Evolutionary conservation across 2,113 vertebrate genomes (phyloP).

Genomic region (Forbesichthys agassizii): DNA sequence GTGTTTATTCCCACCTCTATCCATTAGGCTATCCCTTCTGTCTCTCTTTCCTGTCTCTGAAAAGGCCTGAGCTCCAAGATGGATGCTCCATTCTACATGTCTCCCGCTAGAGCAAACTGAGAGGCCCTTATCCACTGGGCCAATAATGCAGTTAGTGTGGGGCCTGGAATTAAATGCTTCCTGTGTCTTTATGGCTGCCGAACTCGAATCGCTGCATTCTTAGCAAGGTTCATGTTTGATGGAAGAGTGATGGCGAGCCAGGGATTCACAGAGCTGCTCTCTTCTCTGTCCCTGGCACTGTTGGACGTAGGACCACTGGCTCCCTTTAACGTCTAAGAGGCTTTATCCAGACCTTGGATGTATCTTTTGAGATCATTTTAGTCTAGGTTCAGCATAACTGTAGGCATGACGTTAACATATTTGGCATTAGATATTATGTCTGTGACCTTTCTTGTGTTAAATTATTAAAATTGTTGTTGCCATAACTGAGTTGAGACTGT

Average conservation of each 20-base stretch:
- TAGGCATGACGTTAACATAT: not conserved
- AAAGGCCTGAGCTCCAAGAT: slow-evolving; percentile 44
- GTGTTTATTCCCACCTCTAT: slow-evolving; percentile 31
- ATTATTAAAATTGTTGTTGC: not conserved
- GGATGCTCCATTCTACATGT: slow-evolving; percentile 57
- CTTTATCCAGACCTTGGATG: not conserved
- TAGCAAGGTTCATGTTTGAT: slow-evolving; percentile 74
- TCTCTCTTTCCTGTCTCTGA: slow-evolving; percentile 59
- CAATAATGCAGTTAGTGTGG: slow-evolving; percentile 74
- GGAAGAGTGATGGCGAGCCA: slow-evolving; percentile 60
- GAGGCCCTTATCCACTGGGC: slow-evolving; percentile 66
- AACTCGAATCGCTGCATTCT: slow-evolving; percentile 70
- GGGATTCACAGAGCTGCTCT: slow-evolving; percentile 64
- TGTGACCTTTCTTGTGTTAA: not conserved
- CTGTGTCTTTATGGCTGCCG: slow-evolving; percentile 69
- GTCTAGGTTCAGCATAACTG: slow-evolving; percentile 2
- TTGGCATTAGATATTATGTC: not conserved
- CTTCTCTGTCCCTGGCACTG: slow-evolving; percentile 59
- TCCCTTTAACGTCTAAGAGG: slow-evolving; percentile 25
- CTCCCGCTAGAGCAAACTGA: slow-evolving; percentile 59
- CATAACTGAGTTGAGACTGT: not conserved
- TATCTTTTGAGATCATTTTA: not conserved
- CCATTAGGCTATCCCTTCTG: slow-evolving; percentile 25
- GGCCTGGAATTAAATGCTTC: slow-evolving; percentile 71
- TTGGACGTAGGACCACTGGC: slow-evolving; percentile 22